phyloP scores from a whole-genome alignment of 1,140 invertebrate species.

The Drosophila repletoides region DNA sequence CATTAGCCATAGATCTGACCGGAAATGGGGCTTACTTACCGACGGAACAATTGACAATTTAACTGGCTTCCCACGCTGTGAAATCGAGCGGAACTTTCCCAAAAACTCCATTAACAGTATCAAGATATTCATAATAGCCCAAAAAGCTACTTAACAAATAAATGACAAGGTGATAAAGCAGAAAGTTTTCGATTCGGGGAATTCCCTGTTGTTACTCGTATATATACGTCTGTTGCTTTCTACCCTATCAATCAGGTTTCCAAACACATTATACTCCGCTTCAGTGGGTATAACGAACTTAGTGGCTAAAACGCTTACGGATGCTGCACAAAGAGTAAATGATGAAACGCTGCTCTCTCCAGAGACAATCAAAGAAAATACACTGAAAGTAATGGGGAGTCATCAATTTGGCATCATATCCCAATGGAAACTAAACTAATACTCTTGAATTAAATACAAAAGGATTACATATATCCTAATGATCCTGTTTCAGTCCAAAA shows the following conservation, averaged over 20 bases:
- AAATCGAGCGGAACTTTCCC: slow-evolving; percentile 31
- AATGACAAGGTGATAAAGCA: neutral
- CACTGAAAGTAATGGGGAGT: no score
- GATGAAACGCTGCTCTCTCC: neutral
- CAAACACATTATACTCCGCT: no score
- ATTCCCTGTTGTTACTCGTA: no score
- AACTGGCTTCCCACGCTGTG: slow-evolving; percentile 29
- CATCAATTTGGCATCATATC: no score
- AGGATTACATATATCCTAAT: no score
- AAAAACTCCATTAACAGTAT: slow-evolving; percentile 18
- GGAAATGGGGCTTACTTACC: slow-evolving; percentile 29
- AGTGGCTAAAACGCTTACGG: neutral
- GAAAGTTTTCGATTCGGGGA: neutral
- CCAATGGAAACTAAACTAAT: no score
- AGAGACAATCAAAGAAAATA: no score
- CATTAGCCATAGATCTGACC: slow-evolving; percentile 59
- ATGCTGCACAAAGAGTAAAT: neutral
- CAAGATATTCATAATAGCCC: neutral
- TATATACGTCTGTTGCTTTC: no score
- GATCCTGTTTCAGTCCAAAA: no score
- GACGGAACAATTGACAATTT: neutral
- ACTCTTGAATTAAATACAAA: no score
- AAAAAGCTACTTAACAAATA: neutral
- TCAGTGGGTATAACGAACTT: no score
- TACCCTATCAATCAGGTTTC: no score